Percentiles rank a stretch among this genome's conserved stretches.
Conservation (phyloP, 1,140 invertebrate species). For the Achatina immaculata region DNA sequence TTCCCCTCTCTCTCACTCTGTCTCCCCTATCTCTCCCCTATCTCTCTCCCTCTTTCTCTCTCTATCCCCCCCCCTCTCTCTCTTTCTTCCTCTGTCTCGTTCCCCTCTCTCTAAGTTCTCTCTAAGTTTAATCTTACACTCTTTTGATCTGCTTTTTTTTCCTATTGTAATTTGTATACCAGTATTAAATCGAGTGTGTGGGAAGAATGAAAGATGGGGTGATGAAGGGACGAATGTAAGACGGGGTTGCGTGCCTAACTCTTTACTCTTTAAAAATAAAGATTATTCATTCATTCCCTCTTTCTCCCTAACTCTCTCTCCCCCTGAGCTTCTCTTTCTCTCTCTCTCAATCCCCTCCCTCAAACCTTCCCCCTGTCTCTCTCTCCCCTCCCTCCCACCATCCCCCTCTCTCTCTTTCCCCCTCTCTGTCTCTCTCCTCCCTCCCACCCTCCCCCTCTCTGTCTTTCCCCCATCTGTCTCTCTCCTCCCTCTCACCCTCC, state of each 20-base stretch:
- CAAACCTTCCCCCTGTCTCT: not conserved
- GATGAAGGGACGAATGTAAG: too few species aligned
- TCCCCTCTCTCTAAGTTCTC: not conserved
- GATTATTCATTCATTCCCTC: too few species aligned
- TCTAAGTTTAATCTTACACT: not conserved
- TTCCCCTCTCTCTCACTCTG: not conserved
- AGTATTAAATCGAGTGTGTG: too few species aligned
- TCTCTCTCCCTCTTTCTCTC: not conserved
- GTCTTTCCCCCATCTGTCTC: not conserved
- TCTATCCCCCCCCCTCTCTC: not conserved
- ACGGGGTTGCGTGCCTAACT: too few species aligned
- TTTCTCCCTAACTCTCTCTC: too few species aligned
- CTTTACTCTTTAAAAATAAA: too few species aligned
- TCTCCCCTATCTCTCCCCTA: not conserved
- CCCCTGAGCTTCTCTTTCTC: not conserved
- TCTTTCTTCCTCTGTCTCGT: not conserved
- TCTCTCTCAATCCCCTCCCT: not conserved
- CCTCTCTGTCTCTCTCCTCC: not conserved
- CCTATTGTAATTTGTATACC: too few species aligned
- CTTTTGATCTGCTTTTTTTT: not conserved
- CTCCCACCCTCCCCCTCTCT: not conserved
- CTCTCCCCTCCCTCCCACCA: not conserved
- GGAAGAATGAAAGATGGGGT: too few species aligned
- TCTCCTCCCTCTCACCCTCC: not conserved
- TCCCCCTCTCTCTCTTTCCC: not conserved